A percentile compares a stretch with the other conserved stretches of the same genome.
These are phyloP conservation scores for Deroplatys truncata DNA, from an alignment of 2,888 invertebrate species.

Conservation along the genomic window DNA sequence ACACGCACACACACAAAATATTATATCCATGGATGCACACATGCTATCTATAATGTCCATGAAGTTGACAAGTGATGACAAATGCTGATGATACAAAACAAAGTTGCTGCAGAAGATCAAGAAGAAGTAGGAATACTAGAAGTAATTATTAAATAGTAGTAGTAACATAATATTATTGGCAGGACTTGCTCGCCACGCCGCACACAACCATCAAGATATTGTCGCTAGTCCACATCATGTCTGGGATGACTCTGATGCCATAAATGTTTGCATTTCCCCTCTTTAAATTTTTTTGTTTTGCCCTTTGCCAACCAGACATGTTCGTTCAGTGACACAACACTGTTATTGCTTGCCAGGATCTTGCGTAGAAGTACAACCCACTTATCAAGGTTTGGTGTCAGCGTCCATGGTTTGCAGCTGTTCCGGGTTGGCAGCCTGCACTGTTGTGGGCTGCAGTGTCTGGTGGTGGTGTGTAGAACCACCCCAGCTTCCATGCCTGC, in stretches of 20 bases:
- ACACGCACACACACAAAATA: not conserved
- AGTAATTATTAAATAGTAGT: not conserved
- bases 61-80: not conserved
- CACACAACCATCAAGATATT: not conserved
- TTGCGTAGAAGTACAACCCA: not conserved
- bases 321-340: not conserved
- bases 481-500: slow-evolving; percentile 9
- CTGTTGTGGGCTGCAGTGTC: not conserved
- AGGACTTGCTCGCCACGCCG: not conserved
- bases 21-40: not conserved
- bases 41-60: not conserved
- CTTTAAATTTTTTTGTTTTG: not conserved
- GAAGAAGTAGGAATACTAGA: not conserved
- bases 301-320: not conserved
- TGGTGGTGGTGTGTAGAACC: not conserved
- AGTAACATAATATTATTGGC: not conserved
- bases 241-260: not conserved
- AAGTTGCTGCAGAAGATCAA: not conserved
- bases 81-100: not conserved
- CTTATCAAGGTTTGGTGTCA: not conserved
- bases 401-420: not conserved
- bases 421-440: not conserved
- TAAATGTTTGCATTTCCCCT: not conserved
- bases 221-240: not conserved
- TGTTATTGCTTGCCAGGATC: not conserved